Base-by-base conservation (phyloP, 2,888 invertebrate species). In the Gandaritis pyraliata region DNA sequence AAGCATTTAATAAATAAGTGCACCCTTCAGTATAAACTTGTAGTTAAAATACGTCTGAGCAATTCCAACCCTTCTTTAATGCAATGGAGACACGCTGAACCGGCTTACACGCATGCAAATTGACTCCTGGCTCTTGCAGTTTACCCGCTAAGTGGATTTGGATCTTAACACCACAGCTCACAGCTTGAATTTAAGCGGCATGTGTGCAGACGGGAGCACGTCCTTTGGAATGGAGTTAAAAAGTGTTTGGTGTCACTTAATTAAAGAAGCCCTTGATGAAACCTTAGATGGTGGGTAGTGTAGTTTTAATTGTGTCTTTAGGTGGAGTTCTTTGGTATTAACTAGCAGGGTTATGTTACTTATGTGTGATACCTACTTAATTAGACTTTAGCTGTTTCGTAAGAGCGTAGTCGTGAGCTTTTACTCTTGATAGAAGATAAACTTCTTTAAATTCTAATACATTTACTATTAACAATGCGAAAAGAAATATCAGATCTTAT, bases 201-300 rank as follows among this genome's bases (percentile, higher is more conserved):
- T 61, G 49, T n/a, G 12, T 45, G 49, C 67, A 70, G 67, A 65
- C 69, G 52, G 43, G 56, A 56, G 59, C 47, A 52, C 57, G 58
- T 43, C 51, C 61, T 53, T 54, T 38, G 38, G 56, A 49, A 57
- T 57, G 60, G 45, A 64, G 68, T 75, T 74, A 74, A 81, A 83
- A 80, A 83, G 65, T 68, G 82, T 84, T 79, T 83, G 78, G 76
- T 85, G 79, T 83, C 83, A 79, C 78, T 86, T 88, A 85, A 88
- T 89, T 88, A 87, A 83, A 83, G 87, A 88, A 88, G 81, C 87
- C 88, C 69, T 82, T 79, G 78, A 78, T 71, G 89, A 88, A 89
- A 77, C 87, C 88, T 74, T 83, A 83, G 74, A 72, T 73, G 75
- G 70, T 73, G 50, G 67, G 65, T 67, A 62, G 58, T 67, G 66